Evolutionary conservation across 2,888 invertebrate genomes (phyloP).

Genomic region (Lithophane leautieri): DNA sequence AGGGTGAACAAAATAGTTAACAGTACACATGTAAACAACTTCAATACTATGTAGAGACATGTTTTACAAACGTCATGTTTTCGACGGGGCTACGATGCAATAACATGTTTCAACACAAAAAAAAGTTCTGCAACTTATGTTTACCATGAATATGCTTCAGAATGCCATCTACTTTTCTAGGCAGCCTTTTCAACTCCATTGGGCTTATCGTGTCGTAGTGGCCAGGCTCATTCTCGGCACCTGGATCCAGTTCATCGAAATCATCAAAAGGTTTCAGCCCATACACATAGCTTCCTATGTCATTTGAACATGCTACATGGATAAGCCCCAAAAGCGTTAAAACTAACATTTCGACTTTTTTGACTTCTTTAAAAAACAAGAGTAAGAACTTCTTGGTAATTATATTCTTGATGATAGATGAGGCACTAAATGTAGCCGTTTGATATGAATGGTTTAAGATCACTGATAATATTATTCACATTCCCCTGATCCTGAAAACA

Average conservation of each 20-base stretch:
- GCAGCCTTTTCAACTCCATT: slow-evolving; percentile 33
- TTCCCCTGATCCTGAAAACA: not conserved
- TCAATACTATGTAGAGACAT: not conserved
- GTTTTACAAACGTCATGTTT: not conserved
- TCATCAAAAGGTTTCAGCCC: not conserved
- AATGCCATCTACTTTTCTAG: slow-evolving; percentile 32
- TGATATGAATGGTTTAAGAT: no score
- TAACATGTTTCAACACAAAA: not conserved
- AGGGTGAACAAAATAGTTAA: not conserved
- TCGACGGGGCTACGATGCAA: not conserved
- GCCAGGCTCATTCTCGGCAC: not conserved
- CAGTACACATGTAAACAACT: not conserved
- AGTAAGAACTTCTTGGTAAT: not conserved
- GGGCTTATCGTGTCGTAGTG: slow-evolving; percentile 18
- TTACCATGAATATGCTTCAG: not conserved
- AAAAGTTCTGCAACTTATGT: not conserved
- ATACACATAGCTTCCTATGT: not conserved
- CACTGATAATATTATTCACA: not conserved
- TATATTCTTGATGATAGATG: not conserved
- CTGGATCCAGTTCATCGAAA: slow-evolving; percentile 35
- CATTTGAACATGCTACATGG: not conserved
- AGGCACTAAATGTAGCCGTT: not conserved
- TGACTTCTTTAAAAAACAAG: not conserved
- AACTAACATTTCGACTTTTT: not conserved
- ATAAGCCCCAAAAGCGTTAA: not conserved